phyloP scores from a whole-genome alignment of 1,140 invertebrate genomes.

The Drosophila carrolli region DNA sequence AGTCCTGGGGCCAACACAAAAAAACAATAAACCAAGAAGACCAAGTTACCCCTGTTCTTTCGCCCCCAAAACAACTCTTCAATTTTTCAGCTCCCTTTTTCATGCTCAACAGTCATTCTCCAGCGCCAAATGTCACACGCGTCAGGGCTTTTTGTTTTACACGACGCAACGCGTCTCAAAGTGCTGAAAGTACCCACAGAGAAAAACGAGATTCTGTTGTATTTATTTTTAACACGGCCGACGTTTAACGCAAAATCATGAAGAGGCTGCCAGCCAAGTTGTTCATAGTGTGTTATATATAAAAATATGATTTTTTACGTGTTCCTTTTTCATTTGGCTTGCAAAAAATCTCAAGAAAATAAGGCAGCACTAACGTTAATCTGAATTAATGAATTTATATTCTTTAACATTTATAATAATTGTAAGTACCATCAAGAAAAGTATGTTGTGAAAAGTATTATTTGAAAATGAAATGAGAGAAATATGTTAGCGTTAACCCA shows the following conservation, averaged over 20 bases:
- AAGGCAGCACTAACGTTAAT: too few species aligned
- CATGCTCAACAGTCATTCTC: slow-evolving; percentile 57
- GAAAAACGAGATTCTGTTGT: slow-evolving; percentile 33
- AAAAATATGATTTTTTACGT: slow-evolving; percentile 15
- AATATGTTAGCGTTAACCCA: slow-evolving; percentile 14
- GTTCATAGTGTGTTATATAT: slow-evolving; percentile 18
- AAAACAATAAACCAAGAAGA: slow-evolving; percentile 63
- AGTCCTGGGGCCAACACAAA: slow-evolving; percentile 31
- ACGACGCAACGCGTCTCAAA: slow-evolving; percentile 40
- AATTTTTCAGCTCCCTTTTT: slow-evolving; percentile 26
- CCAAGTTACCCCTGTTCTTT: slow-evolving; percentile 21
- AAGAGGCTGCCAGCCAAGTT: slow-evolving; percentile 37
- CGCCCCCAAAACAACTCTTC: slow-evolving; percentile 18
- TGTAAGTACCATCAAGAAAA: too few species aligned
- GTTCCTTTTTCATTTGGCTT: slow-evolving; percentile 9
- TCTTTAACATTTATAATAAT: too few species aligned
- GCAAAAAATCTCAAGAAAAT: neutral
- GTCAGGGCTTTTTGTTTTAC: slow-evolving; percentile 64
- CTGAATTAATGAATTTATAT: too few species aligned
- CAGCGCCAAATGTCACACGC: slow-evolving; percentile 76
- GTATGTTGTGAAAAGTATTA: too few species aligned
- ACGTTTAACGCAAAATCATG: slow-evolving; percentile 57
- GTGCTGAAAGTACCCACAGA: slow-evolving; percentile 25
- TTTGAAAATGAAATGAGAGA: neutral
- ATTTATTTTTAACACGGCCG: slow-evolving; percentile 69